Evolutionary conservation across 2,888 invertebrate genomes (phyloP).

Genomic region (Abscondita cerata): DNA sequence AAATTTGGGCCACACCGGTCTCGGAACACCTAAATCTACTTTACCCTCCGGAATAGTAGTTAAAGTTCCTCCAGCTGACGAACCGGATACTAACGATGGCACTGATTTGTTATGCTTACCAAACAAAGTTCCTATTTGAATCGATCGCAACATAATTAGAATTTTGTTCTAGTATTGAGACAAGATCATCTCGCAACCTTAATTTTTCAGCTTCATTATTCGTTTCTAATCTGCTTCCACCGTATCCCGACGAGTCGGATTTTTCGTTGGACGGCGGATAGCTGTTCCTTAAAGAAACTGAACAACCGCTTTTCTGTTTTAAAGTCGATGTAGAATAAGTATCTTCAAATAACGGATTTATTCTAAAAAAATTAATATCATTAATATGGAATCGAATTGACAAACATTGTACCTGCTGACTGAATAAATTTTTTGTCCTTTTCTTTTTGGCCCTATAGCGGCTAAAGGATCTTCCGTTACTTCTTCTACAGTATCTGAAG

Average conservation of each 20-base stretch:
- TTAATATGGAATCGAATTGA: not conserved
- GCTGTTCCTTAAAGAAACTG: constrained; percentile 29
- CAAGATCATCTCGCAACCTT: constrained; percentile 49
- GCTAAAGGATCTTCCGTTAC: constrained; percentile 63
- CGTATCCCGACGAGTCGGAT: constrained; percentile 57
- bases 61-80: constrained; percentile 52
- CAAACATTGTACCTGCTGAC: constrained; percentile 66
- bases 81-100: constrained; percentile 46
- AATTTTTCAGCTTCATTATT: constrained; percentile 44
- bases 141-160: constrained; percentile 55
- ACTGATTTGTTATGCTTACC: constrained; percentile 46
- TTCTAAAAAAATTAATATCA: constrained; percentile 45
- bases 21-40: constrained; percentile 56
- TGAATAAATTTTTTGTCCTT: constrained; percentile 64
- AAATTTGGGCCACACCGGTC: constrained; percentile 57
- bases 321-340: constrained; percentile 33
- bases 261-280: constrained; percentile 48
- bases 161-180: constrained; percentile 55
- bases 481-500: constrained; percentile 42
- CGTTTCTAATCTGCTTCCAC: constrained; percentile 49
- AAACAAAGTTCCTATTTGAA: constrained; percentile 47
- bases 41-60: constrained; percentile 61
- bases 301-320: constrained; percentile 13
- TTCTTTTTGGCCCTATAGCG: constrained; percentile 52
- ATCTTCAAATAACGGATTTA: constrained; percentile 57